Base-by-base conservation (phyloP, 2,888 invertebrate genomes). In the Erebia aethiops region DNA sequence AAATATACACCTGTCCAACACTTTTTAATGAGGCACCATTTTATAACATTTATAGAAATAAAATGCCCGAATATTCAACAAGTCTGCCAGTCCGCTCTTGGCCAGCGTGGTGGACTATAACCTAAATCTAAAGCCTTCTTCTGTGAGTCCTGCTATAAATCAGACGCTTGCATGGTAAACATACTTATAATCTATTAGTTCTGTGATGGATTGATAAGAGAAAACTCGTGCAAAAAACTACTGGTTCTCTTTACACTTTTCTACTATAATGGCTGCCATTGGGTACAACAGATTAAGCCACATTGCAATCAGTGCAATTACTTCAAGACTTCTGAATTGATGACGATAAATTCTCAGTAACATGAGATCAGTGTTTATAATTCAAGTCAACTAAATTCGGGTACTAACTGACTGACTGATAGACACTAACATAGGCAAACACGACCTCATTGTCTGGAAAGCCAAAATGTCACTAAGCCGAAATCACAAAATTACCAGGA, bases 191-290 rank as follows among this genome's bases (percentile, higher is more conserved):
- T 71, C 68, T 41, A 70, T 63, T 26, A 60, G 52, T 68, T 71
- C 21, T 75, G 49, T 74, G 68, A 75, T 73, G 67, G 70, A 62
- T 63, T 65, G 64, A 61, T 72, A 65, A 73, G 72, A 73, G 62
- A 62, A 65, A 68, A 66, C 66, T 26, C 16, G 58, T 18, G 63
- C 56, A 67, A 61, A 57, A 62, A 58, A 58, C 63, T 49, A 11
- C 54, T 43, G 16, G 2, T 18, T 54, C 18, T 18, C 54, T 18
- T 18, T 18, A 9, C 54, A 16, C 54, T 54, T 54, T 54, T 54
- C 54, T 54, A 18, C 16, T 54, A 10, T 51, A 51, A 26, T 26
- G 26, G 2, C 26, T 26, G 26, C 26, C 26, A 26, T 26, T 26
- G 26, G 4, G 26, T 26, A 26, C 26, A 26, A 21, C 21, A 26